These are phyloP conservation scores for Uria lomvia DNA, from an alignment of 2,113 vertebrate genomes.

Conservation along the genomic window DNA sequence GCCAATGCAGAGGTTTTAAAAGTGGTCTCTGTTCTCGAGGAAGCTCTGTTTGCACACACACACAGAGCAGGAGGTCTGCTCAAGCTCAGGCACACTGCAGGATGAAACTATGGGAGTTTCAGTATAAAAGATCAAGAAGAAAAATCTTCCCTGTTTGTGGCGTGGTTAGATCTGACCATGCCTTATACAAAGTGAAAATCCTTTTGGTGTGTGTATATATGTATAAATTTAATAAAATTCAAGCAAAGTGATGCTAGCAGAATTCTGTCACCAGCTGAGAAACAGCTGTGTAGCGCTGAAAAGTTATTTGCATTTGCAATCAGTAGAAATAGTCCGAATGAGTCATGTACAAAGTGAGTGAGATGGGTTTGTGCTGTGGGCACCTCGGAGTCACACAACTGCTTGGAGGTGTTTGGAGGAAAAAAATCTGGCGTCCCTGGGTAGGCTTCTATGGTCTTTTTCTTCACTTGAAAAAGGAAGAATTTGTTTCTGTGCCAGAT, in stretches of 20 bases:
- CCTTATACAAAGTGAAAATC: not conserved
- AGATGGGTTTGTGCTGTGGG: not conserved
- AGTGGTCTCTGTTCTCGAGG: slow-evolving; percentile 6
- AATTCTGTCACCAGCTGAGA: not conserved
- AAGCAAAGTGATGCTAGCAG: not conserved
- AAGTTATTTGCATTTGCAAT: not conserved
- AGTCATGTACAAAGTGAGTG: not conserved
- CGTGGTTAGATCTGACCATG: not conserved
- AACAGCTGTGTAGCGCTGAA: not conserved
- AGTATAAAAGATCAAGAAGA: not conserved
- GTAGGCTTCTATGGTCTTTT: not conserved
- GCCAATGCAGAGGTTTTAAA: slow-evolving; percentile 21
- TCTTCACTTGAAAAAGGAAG: not conserved
- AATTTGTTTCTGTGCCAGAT: not conserved
- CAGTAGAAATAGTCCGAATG: not conserved
- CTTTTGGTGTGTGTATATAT: not conserved
- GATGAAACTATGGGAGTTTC: not conserved
- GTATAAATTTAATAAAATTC: not conserved
- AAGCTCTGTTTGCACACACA: not conserved
- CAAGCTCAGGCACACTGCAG: not conserved
- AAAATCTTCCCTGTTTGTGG: not conserved
- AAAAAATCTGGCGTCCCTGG: not conserved
- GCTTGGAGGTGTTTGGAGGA: not conserved
- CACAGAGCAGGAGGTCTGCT: not conserved
- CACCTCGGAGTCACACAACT: not conserved